Evolutionary conservation across 2,888 invertebrate genomes (phyloP).

Genomic region (Subacronicta megacephala): DNA sequence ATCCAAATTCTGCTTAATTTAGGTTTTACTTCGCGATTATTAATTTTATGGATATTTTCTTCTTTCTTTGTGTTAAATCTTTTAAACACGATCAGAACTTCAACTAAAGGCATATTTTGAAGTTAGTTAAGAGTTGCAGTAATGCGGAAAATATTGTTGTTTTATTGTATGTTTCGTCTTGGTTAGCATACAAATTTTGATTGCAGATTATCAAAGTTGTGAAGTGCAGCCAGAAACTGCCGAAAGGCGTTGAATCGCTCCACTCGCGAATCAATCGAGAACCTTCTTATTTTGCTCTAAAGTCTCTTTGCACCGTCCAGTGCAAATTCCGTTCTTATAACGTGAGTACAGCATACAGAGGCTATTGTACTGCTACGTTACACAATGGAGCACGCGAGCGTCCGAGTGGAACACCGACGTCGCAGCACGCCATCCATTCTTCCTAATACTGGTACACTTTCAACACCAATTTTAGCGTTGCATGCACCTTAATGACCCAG

Average conservation of each 20-base stretch:
- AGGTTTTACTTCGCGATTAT: conserved; percentile 26
- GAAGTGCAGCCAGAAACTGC: background rate
- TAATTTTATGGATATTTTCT: background rate
- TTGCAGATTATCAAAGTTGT: too few species aligned
- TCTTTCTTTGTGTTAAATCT: conserved; percentile 7
- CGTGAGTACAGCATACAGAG: conserved; percentile 32
- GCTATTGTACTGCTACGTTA: conserved; percentile 61
- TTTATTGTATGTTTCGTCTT: too few species aligned
- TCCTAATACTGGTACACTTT: conserved; percentile 44
- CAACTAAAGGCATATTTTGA: background rate
- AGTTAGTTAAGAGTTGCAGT: too few species aligned
- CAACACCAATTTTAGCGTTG: conserved; percentile 39
- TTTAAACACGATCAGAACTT: too few species aligned
- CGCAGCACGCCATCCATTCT: conserved; percentile 42
- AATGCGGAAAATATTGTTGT: too few species aligned
- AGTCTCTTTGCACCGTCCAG: conserved; percentile 18
- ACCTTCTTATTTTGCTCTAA: conserved; percentile 17
- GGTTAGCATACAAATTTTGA: too few species aligned
- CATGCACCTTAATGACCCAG: conserved; percentile 17
- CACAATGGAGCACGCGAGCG: conserved; percentile 68
- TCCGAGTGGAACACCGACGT: conserved; percentile 54
- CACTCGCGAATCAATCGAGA: background rate
- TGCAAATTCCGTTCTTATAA: conserved; percentile 45
- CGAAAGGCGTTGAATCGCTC: background rate
- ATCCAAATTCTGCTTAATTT: conserved; percentile 21